Evolutionary conservation across 1,140 invertebrate species (phyloP).

Genomic region (Ooceraea biroi): DNA sequence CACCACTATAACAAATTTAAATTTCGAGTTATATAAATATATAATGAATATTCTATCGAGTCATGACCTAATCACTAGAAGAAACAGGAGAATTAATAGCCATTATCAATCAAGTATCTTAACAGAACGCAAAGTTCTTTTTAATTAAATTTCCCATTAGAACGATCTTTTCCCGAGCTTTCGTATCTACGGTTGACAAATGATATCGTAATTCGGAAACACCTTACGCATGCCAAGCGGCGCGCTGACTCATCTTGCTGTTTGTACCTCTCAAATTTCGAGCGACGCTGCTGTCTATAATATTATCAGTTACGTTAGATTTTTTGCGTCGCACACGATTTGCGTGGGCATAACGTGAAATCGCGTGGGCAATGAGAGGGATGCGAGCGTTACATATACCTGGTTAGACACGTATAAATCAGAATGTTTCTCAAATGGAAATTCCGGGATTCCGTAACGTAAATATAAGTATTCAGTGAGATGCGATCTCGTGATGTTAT

Average conservation of each 20-base stretch:
- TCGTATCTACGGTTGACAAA: too few relatives aligned
- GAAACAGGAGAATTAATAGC: neutral
- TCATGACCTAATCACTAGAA: neutral
- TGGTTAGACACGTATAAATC: neutral
- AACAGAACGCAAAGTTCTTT: too few relatives aligned
- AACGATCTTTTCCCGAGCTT: too few relatives aligned
- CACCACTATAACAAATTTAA: constrained; percentile 16
- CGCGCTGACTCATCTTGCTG: neutral
- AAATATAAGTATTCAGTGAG: neutral
- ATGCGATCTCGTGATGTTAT: neutral
- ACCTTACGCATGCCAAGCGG: neutral
- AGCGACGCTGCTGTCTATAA: constrained; percentile 1
- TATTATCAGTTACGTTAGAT: constrained; percentile 18
- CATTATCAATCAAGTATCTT: too few relatives aligned
- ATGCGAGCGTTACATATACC: neutral
- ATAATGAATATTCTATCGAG: constrained; percentile 7
- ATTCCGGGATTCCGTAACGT: constrained; percentile 1
- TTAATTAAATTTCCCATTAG: too few relatives aligned
- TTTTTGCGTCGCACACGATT: constrained; percentile 35
- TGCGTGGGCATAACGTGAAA: constrained; percentile 30
- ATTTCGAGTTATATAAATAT: neutral
- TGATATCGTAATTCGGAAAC: neutral
- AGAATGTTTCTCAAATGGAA: constrained; percentile 20
- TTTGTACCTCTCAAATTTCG: constrained; percentile 7
- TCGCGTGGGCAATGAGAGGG: constrained; percentile 17